phyloP scores from a whole-genome alignment of 2,888 invertebrate species.

The Ypsolopha scabrella region DNA sequence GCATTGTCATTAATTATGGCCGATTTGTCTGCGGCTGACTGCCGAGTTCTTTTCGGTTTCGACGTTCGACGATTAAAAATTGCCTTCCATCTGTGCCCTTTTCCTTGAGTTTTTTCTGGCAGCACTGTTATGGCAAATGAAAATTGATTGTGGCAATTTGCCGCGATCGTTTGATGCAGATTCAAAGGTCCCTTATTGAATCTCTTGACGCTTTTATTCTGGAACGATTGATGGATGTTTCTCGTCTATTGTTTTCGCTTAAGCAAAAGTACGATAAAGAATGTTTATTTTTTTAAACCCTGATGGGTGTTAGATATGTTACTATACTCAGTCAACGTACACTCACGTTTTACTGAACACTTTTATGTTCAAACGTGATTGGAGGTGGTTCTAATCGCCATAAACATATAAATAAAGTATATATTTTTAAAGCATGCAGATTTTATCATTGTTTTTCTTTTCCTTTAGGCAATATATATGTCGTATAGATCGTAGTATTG shows the following conservation, averaged over 20 bases:
- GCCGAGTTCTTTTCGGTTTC: slow-evolving; percentile 39
- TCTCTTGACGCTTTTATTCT: slow-evolving; percentile 33
- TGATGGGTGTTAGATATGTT: too few species aligned
- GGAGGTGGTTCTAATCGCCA: too few species aligned
- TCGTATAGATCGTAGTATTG: too few species aligned
- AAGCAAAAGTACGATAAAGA: too few species aligned
- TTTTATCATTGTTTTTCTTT: too few species aligned
- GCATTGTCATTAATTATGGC: slow-evolving; percentile 62
- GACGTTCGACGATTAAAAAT: slow-evolving; percentile 58
- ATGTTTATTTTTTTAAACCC: too few species aligned
- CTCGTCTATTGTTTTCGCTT: slow-evolving; percentile 10
- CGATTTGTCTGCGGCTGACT: slow-evolving; percentile 63
- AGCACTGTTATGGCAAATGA: slow-evolving; percentile 33
- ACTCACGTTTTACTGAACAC: too few species aligned
- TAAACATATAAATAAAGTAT: too few species aligned
- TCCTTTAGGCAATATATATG: too few species aligned
- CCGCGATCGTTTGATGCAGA: slow-evolving; percentile 55
- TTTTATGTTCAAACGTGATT: too few species aligned
- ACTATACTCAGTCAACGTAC: too few species aligned
- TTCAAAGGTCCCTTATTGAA: slow-evolving; percentile 37
- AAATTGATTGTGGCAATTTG: slow-evolving; percentile 61
- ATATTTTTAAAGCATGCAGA: too few species aligned
- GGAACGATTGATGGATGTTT: slow-evolving; percentile 42
- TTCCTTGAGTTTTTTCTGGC: slow-evolving; percentile 16
- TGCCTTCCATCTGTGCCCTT: slow-evolving; percentile 40